Percentiles rank a stretch among this genome's conserved stretches.
These are phyloP conservation scores for Cryptosula pallasiana DNA, from an alignment of 2,888 invertebrate species.

Conservation along the genomic window DNA sequence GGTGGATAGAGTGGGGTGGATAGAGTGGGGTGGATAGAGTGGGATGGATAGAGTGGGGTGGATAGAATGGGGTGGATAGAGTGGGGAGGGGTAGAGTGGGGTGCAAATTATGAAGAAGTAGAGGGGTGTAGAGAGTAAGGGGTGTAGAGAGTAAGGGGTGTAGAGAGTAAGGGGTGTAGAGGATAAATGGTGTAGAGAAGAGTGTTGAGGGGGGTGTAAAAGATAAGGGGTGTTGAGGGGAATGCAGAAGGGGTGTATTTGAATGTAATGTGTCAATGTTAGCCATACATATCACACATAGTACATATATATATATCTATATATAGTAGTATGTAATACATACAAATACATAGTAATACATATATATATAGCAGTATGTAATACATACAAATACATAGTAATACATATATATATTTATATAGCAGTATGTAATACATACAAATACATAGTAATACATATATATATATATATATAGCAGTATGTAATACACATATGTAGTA, in stretches of 20 bases:
- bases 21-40: not conserved
- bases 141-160: not conserved
- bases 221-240: not conserved
- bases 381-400: too few relatives aligned
- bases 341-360: too few relatives aligned
- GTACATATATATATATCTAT: too few relatives aligned
- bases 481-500: too few relatives aligned
- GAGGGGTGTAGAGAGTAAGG: not conserved
- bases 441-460: too few relatives aligned
- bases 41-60: not conserved
- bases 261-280: too few relatives aligned
- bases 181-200: not conserved
- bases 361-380: too few relatives aligned
- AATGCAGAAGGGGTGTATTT: not conserved
- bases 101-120: not conserved
- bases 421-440: too few relatives aligned
- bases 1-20: not conserved
- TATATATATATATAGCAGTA: too few relatives aligned
- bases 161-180: not conserved
- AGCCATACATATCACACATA: too few relatives aligned
- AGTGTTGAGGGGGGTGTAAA: not conserved
- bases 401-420: too few relatives aligned
- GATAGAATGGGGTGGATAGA: not conserved
- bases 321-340: too few relatives aligned
- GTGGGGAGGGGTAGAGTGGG: not conserved